Evolutionary conservation across 1,140 invertebrate genomes (phyloP), one percentile per base, ranked within the genome.

Genomic region (Sycophila sp.): DNA sequence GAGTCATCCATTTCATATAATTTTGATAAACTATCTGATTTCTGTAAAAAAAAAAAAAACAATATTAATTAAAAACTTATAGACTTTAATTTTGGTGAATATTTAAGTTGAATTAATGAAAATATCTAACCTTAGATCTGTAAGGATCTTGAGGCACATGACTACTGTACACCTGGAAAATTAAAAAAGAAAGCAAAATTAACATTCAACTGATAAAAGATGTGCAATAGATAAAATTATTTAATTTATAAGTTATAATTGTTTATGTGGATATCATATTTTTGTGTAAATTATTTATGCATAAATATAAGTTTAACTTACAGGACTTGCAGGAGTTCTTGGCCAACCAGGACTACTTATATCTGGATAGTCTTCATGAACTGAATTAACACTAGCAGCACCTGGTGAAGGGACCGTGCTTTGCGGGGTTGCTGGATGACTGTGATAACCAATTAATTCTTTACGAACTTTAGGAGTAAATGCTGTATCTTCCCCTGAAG

Each of bases 1-100:
- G 95, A 94, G 78, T 96, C 95, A 80, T 98, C 96, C 94, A 99
- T 96, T 87, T 98, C 97, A 85, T 97, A 98, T 77, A 98, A 88
- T 87, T 98, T 97, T 79, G 92, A 91, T 83, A 97, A 88, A 86
- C 92, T 96, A 87, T 96, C 94, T 74, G 93, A 93, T 89, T 95
- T 95, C 92, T 96, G 89, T n/a, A 56, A 85, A 87, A 74, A 71
- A 30, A 26, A 47, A 40, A 51, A 19, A 11, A 53, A 49, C 28
- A 17, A 40, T 4, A 53, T 62, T 19, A 53, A 40, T 7, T 62
- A 24, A 32, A 11, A n/a, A n/a, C n/a, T n/a, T n/a, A n/a, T n/a
- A n/a, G n/a, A n/a, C n/a, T n/a, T n/a, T n/a, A n/a, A n/a, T n/a
- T n/a, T n/a, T n/a, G n/a, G n/a, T n/a, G n/a, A n/a, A n/a, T n/a